Evolutionary conservation across 1,140 invertebrate species (phyloP), one percentile per base, ranked within the genome.

Genomic region (Pantala flavescens): DNA sequence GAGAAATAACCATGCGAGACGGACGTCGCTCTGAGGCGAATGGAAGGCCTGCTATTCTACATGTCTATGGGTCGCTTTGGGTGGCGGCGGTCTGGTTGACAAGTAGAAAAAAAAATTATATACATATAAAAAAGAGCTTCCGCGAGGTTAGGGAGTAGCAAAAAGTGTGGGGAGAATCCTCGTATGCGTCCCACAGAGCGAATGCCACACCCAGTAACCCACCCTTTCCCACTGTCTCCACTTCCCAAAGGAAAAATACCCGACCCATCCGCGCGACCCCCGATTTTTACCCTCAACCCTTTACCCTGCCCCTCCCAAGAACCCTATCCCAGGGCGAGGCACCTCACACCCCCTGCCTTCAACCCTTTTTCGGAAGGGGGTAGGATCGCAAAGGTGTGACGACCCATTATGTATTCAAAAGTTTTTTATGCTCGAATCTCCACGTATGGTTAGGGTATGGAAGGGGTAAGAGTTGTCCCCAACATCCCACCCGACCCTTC

Each of bases 101-200:
- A 63, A 63, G 49, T 63, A 63, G n/a, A 63, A 63, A 63, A 63
- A n/a, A 36, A 63, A 63, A 63, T 63, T 63, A 63, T 63, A 63
- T 63, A 63, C 49, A 63, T 63, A 63, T 63, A 63, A 63, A 63
- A 63, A 63, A 63, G 49, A 21, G 49, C 49, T 63, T 63, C 49
- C 49, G 49, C 49, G 12, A 63, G 49, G n/a, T 7, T 63, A 49
- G 49, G 49, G 49, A 63, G 49, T 63, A 63, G 49, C 49, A 63
- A 63, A 16, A 63, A 16, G 49, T 21, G n/a, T 19, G 49, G 28
- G 28, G 28, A 63, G 49, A 63, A 63, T 63, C 49, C 49, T 63
- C 49, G 3, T 3, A 63, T 7, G 49, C 49, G 49, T 63, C 49
- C 49, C 49, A 63, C 49, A 63, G 49, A 63, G 49, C 49, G n/a